These are phyloP conservation scores for Aelia acuminata DNA, from an alignment of 2,888 invertebrate species.

Conservation along the genomic window DNA sequence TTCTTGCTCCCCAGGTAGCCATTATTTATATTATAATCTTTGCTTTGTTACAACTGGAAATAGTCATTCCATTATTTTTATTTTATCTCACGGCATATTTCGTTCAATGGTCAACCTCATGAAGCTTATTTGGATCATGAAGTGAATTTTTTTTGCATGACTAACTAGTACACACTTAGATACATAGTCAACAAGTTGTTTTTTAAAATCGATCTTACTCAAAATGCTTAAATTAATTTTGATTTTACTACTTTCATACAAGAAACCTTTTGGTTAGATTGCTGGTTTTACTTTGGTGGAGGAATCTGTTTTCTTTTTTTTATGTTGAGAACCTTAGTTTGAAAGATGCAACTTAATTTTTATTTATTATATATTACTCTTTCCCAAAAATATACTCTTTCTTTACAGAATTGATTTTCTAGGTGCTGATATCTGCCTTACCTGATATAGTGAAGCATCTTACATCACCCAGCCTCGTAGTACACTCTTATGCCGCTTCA, in stretches of 20 bases:
- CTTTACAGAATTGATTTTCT: neutral
- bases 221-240: no score
- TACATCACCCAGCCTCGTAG: slow-evolving; percentile 83
- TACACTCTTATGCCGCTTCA: slow-evolving; percentile 93
- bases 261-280: no score
- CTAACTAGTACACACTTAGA: no score
- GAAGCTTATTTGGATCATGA: no score
- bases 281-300: no score
- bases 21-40: slow-evolving; percentile 63
- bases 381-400: neutral
- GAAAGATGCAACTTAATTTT: neutral
- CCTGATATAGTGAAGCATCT: slow-evolving; percentile 87
- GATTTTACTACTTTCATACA: no score
- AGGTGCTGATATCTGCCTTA: slow-evolving; percentile 71
- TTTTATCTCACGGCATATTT: neutral
- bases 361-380: neutral
- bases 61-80: neutral
- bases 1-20: slow-evolving; percentile 80
- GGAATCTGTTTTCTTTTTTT: no score
- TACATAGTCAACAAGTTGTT: no score
- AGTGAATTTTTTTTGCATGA: no score
- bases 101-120: no score
- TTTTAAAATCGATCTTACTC: no score
- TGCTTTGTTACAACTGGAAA: neutral
- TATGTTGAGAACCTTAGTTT: no score